A percentile compares a stretch with the other conserved stretches of the same genome.
phyloP scores from a whole-genome alignment of 92 coral and sea anemone genomes.

The Siderastrea siderea region DNA sequence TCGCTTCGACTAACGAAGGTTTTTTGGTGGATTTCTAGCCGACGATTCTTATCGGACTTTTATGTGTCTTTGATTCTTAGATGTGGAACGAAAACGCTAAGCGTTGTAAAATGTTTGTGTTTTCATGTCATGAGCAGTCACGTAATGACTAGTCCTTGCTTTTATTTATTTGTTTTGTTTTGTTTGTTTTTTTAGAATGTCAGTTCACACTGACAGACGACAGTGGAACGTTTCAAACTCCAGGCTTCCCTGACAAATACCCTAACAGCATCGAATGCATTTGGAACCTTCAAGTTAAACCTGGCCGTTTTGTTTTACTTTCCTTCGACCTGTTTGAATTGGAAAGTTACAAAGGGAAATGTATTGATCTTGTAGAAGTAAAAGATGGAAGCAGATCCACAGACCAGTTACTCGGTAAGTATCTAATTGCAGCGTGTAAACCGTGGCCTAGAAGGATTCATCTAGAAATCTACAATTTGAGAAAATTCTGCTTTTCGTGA shows the following conservation, averaged over 20 bases:
- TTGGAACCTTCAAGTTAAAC: conserved; percentile 85
- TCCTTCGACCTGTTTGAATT: conserved; percentile 79
- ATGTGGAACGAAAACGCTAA: too few species aligned
- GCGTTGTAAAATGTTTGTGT: too few species aligned
- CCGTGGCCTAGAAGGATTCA: too few species aligned
- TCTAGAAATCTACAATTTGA: too few species aligned
- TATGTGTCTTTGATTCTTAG: too few species aligned
- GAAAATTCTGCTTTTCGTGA: too few species aligned
- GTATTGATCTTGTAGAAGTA: conserved; percentile 93
- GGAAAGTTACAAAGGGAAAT: conserved; percentile 77
- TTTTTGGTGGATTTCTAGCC: too few species aligned
- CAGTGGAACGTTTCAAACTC: conserved; percentile 82
- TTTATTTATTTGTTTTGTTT: too few species aligned
- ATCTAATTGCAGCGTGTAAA: not conserved
- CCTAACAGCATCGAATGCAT: conserved; percentile 77
- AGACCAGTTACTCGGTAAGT: conserved; percentile 84
- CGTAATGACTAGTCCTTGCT: too few species aligned
- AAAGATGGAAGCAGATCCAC: conserved; percentile 86
- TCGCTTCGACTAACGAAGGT: too few species aligned
- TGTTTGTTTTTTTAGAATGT: conserved; percentile 33
- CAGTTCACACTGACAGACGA: conserved; percentile 35
- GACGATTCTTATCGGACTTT: too few species aligned
- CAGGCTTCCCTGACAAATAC: conserved; percentile 78
- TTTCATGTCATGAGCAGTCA: too few species aligned
- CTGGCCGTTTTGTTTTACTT: conserved; percentile 74